Base-by-base conservation (phyloP, 2,888 invertebrate genomes). In the Tubiluchus corallicola region DNA sequence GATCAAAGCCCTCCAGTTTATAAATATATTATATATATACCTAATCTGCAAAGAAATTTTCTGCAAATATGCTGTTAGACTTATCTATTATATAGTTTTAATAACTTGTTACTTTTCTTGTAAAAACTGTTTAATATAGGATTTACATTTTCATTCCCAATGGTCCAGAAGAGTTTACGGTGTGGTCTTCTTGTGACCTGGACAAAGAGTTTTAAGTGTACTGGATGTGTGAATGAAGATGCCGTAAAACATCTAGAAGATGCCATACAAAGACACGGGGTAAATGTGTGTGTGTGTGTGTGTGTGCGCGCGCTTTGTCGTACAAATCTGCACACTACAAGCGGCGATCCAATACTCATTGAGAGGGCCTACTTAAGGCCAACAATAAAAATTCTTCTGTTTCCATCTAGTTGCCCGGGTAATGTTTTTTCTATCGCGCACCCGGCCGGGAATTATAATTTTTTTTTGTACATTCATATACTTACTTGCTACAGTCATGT, bases 121-220 rank as follows among this genome's bases (percentile, higher is more conserved):
- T n/a, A n/a, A n/a, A n/a, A n/a, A n/a, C 17, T 43, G 17, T 44
- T 48, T 38, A 46, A 50, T 54, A n/a, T 66, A 77, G 80, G 81
- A 4, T 83, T 83, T 64, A 82, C 82, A 2, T 83, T 83, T 65
- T 82, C 82, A 20, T 83, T 83, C 63, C 82, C 82, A 3, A 79
- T 82, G 74, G 69, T 70, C 50, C 82, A 81, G 58, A 74, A 75
- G 55, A 74, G 76, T 38, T 68, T 83, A 47, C 73, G 76, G 48
- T 73, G 72, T 5, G 82, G 78, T n/a, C 69, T 75, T 52, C 69
- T 83, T 51, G 73, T 77, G 15, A 77, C 78, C n/a, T 83, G 82
- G 82, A 82, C 82, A 1, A 83, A 83, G 66, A 76, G 76, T 47
- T 82, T 81, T 64, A 77, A 77, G 52, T 79, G 79, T 61, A 69